Base-by-base conservation (phyloP, 2,113 vertebrate genomes). In the Canis aureus region DNA sequence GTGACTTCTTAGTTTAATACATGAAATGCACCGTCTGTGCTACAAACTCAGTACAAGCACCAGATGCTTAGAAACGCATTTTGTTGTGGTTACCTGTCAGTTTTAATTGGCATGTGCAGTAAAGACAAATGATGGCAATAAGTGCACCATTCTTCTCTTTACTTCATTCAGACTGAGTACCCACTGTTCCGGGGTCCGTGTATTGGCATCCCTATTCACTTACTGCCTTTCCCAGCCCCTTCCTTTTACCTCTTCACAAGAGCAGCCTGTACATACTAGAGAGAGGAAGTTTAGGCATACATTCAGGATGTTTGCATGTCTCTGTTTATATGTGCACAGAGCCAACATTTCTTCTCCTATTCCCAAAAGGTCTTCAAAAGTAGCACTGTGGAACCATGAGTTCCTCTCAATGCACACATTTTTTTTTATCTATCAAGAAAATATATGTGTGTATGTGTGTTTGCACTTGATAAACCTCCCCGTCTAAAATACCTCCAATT, bases 121-220 rank as follows among this genome's bases (percentile, higher is more conserved):
- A 29, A 64, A 82, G 43, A 91, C 13, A n/a, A 29, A 38, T 67
- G 38, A 27, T 38, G 25, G 3, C 1, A 25, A 29, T 27, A 20
- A 20, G 38, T 6, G 16, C 29, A 10, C 80, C 19, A 4, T 55
- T 59, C 5, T 22, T 43, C 53, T 89, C 86, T 73, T 43, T 55
- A n/a, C 38, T 62, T 55, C 74, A 80, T 71, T 55, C 74, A 80
- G 82, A 71, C 29, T 1, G 13, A 35, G 57, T n/a, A 49, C 43
- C 80, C 5, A 11, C 43, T 19, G 32, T 7, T 12, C 51, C 20
- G 0, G 2, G 8, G 11, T 17, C 32, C 2, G 0, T 8, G 5
- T 15, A 11, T 49, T 11, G 3, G 5, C 32, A 11, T 16, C 55
- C 10, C 59, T 60, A 32, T 59, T 23, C n/a, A 8, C 43, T 85